Base-by-base conservation (phyloP, 2,888 invertebrate genomes). In the Caenorhabditis auriculariae region DNA sequence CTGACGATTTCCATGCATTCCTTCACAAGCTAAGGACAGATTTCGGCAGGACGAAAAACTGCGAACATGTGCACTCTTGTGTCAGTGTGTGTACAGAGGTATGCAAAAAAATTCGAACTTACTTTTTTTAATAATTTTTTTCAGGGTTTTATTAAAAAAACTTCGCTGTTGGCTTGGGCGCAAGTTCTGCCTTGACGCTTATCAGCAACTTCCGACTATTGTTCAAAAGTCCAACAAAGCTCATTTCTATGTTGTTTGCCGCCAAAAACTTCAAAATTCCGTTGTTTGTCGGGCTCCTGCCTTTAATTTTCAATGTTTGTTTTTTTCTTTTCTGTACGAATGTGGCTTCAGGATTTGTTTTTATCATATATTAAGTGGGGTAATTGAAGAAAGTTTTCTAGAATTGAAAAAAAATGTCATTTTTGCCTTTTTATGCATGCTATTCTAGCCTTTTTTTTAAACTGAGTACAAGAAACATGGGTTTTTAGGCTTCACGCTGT, bases 401-500 rank as follows among this genome's bases (percentile, higher is more conserved):
- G n/a, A n/a, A n/a, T n/a, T n/a, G n/a, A n/a, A n/a, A n/a, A n/a
- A 35, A 9, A 12, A 9, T 35, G 9, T 9, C 9, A 35, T n/a
- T 35, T n/a, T 35, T 35, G n/a, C 9, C 9, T n/a, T 35, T 35
- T 35, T 15, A 9, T 15, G 15, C 17, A n/a, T 41, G 15, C 19
- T 41, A 1, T 17, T 41, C 19, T 17, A 41, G 41, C 12, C 7
- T n/a, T 17, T 39, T 15, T 32, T 32, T 9, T 55, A n/a, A n/a
- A n/a, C n/a, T n/a, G n/a, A n/a, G n/a, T n/a, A n/a, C n/a, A n/a
- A n/a, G 24, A 69, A 84, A n/a, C n/a, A n/a, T n/a, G n/a, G n/a
- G n/a, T n/a, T n/a, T n/a, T 41, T 77, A 89, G 89, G 83, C 87
- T 39, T 81, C 86, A 12, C 87, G 88, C 42, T 91, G 91, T 82